These are phyloP conservation scores for Luidia sarsii DNA, from an alignment of 53 echinoderm and acorn worm species.

Conservation along the genomic window DNA sequence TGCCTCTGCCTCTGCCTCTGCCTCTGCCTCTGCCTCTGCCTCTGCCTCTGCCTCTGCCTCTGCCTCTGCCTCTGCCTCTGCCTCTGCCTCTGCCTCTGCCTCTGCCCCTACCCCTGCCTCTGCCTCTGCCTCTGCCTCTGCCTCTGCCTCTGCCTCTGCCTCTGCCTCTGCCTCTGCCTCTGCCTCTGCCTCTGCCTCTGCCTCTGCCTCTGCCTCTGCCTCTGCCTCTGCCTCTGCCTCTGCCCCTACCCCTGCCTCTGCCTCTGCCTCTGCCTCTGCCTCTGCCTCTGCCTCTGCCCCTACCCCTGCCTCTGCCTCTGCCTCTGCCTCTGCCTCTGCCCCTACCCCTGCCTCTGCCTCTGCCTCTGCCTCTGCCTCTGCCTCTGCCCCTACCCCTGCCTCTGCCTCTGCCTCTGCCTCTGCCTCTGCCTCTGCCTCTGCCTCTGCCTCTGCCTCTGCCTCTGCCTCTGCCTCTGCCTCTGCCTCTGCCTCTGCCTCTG, in stretches of 20 bases:
- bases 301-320: not conserved
- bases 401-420: not conserved
- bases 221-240: not conserved
- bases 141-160: no score
- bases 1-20: not conserved
- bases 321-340: no score
- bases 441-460: not conserved
- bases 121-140: not conserved
- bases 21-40: not conserved
- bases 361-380: not conserved
- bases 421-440: not conserved
- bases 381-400: not conserved
- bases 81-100: not conserved
- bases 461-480: not conserved
- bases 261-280: not conserved
- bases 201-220: not conserved
- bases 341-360: no score
- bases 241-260: not conserved
- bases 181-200: not conserved
- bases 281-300: not conserved
- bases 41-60: not conserved
- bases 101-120: not conserved
- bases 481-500: not conserved
- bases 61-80: not conserved
- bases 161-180: not conserved